Base-by-base conservation (phyloP, 1,140 invertebrate genomes). In the Lasioglossum albipes region DNA sequence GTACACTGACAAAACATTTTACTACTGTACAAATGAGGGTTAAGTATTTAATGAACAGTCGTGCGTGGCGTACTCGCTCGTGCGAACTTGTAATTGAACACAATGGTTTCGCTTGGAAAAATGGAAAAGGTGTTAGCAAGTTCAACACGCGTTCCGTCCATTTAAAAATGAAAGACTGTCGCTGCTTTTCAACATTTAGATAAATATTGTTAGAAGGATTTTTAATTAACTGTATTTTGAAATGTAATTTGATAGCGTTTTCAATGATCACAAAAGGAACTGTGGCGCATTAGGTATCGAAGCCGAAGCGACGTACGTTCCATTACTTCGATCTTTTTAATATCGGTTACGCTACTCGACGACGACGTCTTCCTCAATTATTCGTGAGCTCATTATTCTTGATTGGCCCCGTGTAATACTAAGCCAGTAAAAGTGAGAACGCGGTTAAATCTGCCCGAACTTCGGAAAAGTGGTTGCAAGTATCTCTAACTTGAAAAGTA, bases 251-350 rank as follows among this genome's bases (percentile, higher is more conserved):
- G n/a, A 67, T 68, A 42, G n/a, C 7, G 41, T 36, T 27, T 42
- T 64, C 59, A 27, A 65, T 73, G 12, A 79, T 65, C 49, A 54
- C 69, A 45, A 66, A 49, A 79, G 70, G 77, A 73, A 79, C 75
- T 42, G 42, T 54, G 65, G 41, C 22, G 65, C 65, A 75, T 75
- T 80, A 75, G 75, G 68, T 75, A 80, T 75, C 64, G 72, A 41
- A 54, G 79, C 64, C 64, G 76, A 74, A 64, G 52, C 72, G n/a
- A 79, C 64, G 54, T 22, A 62, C 42, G 62, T 81, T 79, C 49
- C 78, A 84, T 87, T 87, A 62, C 72, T 61, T 62, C 78, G 75
- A 75, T 80, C 67, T 68, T n/a, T 54, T 42, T 86, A 86, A 80
- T 71, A 71, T 22, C 36, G 42, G 72, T 71, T 74, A 79, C 71